A percentile compares a stretch with the other conserved stretches of the same genome.
Evolutionary conservation across 2,797 vertebrate genomes (phyloP).

Genomic region (Coilia nasus): DNA sequence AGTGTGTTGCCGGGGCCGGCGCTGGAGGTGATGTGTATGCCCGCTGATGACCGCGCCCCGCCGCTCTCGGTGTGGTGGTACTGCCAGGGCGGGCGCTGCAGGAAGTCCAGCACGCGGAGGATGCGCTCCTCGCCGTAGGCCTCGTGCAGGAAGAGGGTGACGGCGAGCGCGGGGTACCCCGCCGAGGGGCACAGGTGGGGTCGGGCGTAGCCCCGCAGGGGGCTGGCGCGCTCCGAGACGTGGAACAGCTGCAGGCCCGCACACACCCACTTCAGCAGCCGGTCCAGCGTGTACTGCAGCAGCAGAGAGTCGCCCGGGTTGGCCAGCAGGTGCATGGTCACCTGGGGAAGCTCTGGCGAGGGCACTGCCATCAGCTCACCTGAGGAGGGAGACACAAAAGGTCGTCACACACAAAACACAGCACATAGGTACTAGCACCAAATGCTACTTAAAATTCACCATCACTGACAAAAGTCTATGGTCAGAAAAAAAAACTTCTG

Average conservation of each 20-base stretch:
- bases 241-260: conserved; percentile 83
- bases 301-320: conserved; percentile 78
- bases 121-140: conserved; percentile 85
- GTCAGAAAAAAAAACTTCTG: too few relatives aligned
- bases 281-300: conserved; percentile 86
- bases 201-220: conserved; percentile 63
- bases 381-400: conserved; percentile 34
- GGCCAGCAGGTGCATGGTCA: conserved; percentile 89
- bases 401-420: not conserved
- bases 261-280: conserved; percentile 82
- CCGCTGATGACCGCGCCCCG: conserved; percentile 41
- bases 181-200: conserved; percentile 59
- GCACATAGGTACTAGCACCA: not conserved
- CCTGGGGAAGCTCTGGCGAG: conserved; percentile 61
- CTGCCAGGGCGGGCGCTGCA: conserved; percentile 88
- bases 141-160: conserved; percentile 89
- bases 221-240: conserved; percentile 84
- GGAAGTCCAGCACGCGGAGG: conserved; percentile 81
- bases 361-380: conserved; percentile 66
- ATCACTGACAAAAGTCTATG: too few relatives aligned
- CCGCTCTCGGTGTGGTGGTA: conserved; percentile 75
- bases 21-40: conserved; percentile 64
- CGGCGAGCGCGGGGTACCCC: conserved; percentile 84
- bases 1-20: conserved; percentile 47
- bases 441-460: too few relatives aligned